phyloP scores from a whole-genome alignment of 2,888 invertebrate species.

The Ophonus ardosiacus region DNA sequence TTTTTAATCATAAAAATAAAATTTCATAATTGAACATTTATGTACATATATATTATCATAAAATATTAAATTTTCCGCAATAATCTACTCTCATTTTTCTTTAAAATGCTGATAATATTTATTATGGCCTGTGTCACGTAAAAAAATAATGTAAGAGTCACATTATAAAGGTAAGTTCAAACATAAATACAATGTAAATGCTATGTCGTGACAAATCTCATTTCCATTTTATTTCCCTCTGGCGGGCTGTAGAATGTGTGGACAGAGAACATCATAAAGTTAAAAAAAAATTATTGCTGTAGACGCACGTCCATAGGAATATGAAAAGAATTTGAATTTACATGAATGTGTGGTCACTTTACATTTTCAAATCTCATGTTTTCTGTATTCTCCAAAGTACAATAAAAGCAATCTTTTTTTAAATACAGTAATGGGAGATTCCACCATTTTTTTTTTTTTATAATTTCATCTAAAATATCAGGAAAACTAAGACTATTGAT shows the following conservation, averaged over 20 bases:
- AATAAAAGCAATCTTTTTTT: no score
- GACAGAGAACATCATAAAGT: conserved; percentile 6
- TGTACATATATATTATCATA: no score
- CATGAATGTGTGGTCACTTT: neutral
- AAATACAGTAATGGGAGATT: no score
- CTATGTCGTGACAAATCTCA: neutral
- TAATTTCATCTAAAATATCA: no score
- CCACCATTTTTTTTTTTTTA: no score
- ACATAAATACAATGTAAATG: neutral
- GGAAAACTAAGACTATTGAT: no score
- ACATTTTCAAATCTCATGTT: neutral
- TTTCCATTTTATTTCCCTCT: neutral
- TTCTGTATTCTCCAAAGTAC: no score
- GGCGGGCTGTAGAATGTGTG: neutral
- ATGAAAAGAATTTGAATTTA: neutral
- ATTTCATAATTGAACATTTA: no score
- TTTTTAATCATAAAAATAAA: no score
- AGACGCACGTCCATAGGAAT: neutral
- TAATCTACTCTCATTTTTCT: no score
- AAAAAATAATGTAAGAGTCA: neutral
- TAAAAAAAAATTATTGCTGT: neutral
- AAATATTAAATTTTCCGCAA: no score
- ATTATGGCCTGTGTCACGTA: neutral
- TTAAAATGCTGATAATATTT: no score
- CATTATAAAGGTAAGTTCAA: neutral